Evolutionary conservation across 2,888 invertebrate genomes (phyloP).

Genomic region (Megamerina dolium): DNA sequence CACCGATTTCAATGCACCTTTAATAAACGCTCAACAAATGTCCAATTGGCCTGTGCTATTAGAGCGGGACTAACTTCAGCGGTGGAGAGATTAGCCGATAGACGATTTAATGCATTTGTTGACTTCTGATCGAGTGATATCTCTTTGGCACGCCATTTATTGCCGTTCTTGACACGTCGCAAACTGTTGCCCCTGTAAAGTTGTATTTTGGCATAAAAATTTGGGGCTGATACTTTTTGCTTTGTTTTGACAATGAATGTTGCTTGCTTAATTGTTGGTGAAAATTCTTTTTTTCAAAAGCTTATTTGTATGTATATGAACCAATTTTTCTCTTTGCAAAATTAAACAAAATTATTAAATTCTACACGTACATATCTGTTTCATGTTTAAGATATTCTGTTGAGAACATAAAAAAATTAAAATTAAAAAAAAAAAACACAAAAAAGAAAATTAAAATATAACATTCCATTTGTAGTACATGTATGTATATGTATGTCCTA

Average conservation of each 20-base stretch:
- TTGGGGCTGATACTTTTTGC: too few relatives aligned
- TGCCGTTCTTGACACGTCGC: slow-evolving; percentile 57
- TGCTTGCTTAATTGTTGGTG: slow-evolving; percentile 3
- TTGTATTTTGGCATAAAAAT: too few relatives aligned
- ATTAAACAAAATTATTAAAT: too few relatives aligned
- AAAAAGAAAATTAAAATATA: neutral
- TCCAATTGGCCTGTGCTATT: slow-evolving; percentile 94
- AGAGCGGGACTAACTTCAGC: slow-evolving; percentile 68
- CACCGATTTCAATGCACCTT: slow-evolving; percentile 64
- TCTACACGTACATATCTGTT: too few relatives aligned
- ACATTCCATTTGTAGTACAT: neutral
- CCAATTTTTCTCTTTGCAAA: too few relatives aligned
- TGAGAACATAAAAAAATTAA: too few relatives aligned
- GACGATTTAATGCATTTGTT: slow-evolving; percentile 39
- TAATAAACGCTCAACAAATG: slow-evolving; percentile 93
- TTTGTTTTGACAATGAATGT: neutral
- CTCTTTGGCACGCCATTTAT: slow-evolving; percentile 60
- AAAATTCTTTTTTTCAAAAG: too few relatives aligned
- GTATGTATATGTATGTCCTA: neutral
- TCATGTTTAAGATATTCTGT: too few relatives aligned
- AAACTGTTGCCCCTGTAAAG: slow-evolving; percentile 52
- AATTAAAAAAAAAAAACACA: neutral
- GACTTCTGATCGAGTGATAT: slow-evolving; percentile 53
- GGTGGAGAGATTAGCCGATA: slow-evolving; percentile 46
- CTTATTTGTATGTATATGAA: too few relatives aligned